phyloP scores from a whole-genome alignment of 2,113 vertebrate species.

The Ciconia boyciana region DNA sequence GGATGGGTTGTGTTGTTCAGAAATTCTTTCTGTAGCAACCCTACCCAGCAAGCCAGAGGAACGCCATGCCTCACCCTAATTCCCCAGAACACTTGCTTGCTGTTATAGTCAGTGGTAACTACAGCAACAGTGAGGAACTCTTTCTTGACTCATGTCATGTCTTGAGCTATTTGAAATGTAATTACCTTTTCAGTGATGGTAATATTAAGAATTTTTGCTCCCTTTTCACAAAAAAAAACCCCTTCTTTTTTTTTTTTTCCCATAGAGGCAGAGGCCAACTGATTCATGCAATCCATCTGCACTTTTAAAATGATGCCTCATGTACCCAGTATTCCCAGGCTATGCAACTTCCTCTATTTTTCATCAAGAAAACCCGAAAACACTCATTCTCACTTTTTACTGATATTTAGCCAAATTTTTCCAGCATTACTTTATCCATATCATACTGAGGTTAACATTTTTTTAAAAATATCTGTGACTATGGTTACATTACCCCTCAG shows the following conservation, averaged over 20 bases:
- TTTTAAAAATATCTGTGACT: neutral
- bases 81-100: neutral
- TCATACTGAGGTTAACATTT: neutral
- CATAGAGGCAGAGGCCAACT: neutral
- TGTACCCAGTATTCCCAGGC: neutral
- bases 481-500: neutral
- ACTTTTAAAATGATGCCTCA: neutral
- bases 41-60: neutral
- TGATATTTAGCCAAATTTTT: neutral
- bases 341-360: neutral
- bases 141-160: neutral
- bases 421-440: neutral
- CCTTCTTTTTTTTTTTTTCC: rapidly evolving
- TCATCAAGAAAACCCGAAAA: neutral
- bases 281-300: neutral
- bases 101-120: neutral
- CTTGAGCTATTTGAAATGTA: neutral
- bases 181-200: neutral
- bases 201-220: neutral
- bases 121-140: neutral
- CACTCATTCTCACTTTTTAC: neutral
- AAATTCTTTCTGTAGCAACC: neutral
- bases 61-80: neutral
- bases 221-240: neutral
- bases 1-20: neutral